Conservation (phyloP, 2,113 vertebrate species). For the Pungitius pungitius region DNA sequence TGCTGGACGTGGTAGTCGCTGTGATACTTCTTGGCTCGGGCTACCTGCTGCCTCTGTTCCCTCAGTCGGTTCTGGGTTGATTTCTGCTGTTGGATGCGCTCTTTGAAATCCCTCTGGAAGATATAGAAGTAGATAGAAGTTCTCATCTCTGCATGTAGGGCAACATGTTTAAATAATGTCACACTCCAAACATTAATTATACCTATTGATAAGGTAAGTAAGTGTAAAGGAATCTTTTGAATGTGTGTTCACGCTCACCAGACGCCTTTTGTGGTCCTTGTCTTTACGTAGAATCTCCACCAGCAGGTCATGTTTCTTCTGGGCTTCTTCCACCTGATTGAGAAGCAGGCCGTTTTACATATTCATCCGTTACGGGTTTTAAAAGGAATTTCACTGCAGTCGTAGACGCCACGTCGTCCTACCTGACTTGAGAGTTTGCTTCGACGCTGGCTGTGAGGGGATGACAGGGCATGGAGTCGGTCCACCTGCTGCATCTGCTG, state of each 20-base stretch:
- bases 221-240: background rate
- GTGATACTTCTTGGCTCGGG: constrained; percentile 89
- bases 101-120: constrained; percentile 87
- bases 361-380: background rate
- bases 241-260: constrained; percentile 81
- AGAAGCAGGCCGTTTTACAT: background rate
- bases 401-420: constrained; percentile 4
- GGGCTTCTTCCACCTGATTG: constrained; percentile 87
- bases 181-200: background rate
- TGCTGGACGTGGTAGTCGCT: constrained; percentile 89
- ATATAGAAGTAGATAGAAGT: background rate
- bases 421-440: constrained; percentile 86
- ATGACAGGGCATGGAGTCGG: constrained; percentile 75
- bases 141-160: background rate
- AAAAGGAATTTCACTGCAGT: background rate
- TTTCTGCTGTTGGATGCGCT: constrained; percentile 85
- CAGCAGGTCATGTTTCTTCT: constrained; percentile 89
- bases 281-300: constrained; percentile 86
- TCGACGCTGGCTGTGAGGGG: constrained; percentile 57
- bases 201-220: no score
- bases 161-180: background rate
- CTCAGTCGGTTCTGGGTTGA: constrained; percentile 83
- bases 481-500: constrained; percentile 87
- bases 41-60: constrained; percentile 87
- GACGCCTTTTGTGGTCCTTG: constrained; percentile 86